phyloP scores from a whole-genome alignment of 1,140 invertebrate genomes.

The Anagrus nilaparvatae region DNA sequence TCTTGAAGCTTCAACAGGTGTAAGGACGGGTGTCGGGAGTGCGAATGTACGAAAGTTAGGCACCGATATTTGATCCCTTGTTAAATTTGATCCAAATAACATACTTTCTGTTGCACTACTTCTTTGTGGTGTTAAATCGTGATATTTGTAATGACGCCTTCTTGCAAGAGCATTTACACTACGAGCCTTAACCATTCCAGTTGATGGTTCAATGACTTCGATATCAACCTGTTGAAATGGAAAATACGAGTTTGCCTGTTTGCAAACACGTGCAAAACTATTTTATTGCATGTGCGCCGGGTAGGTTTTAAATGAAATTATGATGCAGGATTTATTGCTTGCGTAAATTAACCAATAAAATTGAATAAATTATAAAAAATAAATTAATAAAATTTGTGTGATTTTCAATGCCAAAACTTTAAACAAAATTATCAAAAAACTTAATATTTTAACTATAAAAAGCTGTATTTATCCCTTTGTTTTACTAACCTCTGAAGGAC shows the following conservation, averaged over 20 bases:
- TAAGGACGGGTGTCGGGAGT: conserved; percentile 54
- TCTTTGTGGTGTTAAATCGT: conserved; percentile 2
- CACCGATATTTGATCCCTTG: conserved; percentile 63
- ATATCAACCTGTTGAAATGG: conserved; percentile 41
- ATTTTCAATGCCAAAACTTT: no score
- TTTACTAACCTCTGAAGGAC: conserved; percentile 42
- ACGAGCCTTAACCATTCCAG: conserved; percentile 39
- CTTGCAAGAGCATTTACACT: conserved; percentile 37
- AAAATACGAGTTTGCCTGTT: conserved; percentile 40
- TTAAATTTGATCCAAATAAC: conserved; percentile 36
- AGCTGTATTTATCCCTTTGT: no score
- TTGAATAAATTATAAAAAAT: no score
- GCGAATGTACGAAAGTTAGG: conserved; percentile 61
- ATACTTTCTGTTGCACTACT: conserved; percentile 11
- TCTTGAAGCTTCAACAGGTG: conserved; percentile 56
- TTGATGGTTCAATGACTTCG: conserved; percentile 36
- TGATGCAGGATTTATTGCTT: no score
- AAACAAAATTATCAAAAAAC: no score
- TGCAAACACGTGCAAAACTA: conserved; percentile 24
- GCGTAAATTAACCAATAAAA: no score
- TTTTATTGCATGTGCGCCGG: no score
- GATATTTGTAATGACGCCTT: conserved; percentile 20
- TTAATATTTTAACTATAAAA: no score
- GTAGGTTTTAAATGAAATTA: no score
- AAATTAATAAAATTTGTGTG: no score